These are phyloP conservation scores for Pituophis catenifer DNA, from an alignment of 2,113 vertebrate genomes.

Conservation along the genomic window DNA sequence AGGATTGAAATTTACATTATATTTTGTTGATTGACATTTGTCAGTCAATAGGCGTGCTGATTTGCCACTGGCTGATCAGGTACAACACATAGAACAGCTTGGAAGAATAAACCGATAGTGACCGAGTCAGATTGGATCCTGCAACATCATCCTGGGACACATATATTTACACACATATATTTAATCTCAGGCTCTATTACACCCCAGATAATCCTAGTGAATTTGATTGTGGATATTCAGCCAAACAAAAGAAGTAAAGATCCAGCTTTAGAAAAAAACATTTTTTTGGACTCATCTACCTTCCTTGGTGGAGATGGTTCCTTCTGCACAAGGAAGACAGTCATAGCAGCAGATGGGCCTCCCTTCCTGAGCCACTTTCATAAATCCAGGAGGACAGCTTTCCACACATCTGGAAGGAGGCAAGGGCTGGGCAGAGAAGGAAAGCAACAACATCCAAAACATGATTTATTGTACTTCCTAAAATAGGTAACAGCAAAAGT, in stretches of 20 bases:
- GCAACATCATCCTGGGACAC: no score
- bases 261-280: not conserved
- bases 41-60: no score
- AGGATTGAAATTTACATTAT: no score
- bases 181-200: not conserved
- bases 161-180: no score
- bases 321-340: not conserved
- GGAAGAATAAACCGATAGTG: no score
- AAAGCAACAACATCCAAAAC: no score
- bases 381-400: not conserved
- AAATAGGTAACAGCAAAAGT: no score
- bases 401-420: not conserved
- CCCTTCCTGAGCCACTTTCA: not conserved
- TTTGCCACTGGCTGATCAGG: no score
- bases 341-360: not conserved
- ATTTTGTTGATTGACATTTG: no score
- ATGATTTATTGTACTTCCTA: no score
- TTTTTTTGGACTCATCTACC: not conserved
- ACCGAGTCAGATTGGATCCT: no score
- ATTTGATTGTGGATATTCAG: not conserved
- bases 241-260: not conserved
- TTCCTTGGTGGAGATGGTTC: not conserved
- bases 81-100: no score
- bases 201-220: not conserved
- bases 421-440: not conserved